Evolutionary conservation across 2,113 vertebrate genomes (phyloP).

Genomic region (Saccopteryx bilineata): DNA sequence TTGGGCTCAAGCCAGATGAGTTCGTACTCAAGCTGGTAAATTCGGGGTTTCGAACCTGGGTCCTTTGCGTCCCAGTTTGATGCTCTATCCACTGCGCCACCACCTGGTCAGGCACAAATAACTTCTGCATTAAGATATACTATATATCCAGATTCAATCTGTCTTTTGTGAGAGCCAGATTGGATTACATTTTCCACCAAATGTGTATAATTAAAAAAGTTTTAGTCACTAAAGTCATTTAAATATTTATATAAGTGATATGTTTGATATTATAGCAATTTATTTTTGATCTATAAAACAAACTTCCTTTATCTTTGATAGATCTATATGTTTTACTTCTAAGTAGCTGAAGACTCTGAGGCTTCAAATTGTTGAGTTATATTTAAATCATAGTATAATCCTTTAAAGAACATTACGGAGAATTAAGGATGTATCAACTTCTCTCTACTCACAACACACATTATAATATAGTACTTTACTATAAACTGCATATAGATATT

Average conservation of each 20-base stretch:
- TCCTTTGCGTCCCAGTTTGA: too few species aligned
- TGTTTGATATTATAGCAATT: slow-evolving; percentile 58
- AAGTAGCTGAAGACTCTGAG: neutral
- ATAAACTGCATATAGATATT: neutral
- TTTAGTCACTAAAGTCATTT: slow-evolving; percentile 4
- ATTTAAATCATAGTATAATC: slow-evolving; percentile 12
- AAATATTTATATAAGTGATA: slow-evolving; percentile 46
- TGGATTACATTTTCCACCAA: slow-evolving; percentile 38
- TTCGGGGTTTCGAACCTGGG: too few species aligned
- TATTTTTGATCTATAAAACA: slow-evolving; percentile 21
- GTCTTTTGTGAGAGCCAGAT: slow-evolving; percentile 62
- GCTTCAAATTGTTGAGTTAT: slow-evolving; percentile 8
- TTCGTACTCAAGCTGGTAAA: too few species aligned
- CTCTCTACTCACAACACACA: slow-evolving; percentile 18
- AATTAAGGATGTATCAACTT: slow-evolving; percentile 16
- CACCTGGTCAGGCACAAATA: slow-evolving; percentile 30
- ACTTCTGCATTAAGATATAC: slow-evolving; percentile 59
- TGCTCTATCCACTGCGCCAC: too few species aligned
- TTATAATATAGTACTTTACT: neutral
- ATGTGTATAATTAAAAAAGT: neutral
- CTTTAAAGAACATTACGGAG: slow-evolving; percentile 42
- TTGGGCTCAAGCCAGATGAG: too few species aligned
- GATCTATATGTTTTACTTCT: neutral
- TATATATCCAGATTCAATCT: slow-evolving; percentile 42
- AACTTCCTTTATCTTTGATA: neutral